These are phyloP conservation scores for Acipenser transmontanus DNA, from an alignment of 2,797 vertebrate genomes.

Conservation along the genomic window DNA sequence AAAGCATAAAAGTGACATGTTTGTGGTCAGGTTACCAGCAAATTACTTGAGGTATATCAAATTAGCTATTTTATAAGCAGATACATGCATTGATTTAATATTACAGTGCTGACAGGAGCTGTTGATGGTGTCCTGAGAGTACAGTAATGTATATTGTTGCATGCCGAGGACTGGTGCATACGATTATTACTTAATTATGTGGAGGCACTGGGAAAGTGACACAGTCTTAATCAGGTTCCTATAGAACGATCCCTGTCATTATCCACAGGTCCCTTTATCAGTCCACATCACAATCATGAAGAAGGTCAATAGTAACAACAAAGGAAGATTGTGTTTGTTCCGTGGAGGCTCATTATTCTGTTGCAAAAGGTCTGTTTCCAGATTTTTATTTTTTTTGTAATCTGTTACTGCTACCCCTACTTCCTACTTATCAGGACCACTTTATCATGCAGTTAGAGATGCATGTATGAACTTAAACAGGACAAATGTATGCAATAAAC, in stretches of 20 bases:
- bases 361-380: too few relatives aligned
- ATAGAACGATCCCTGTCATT: conserved; percentile 75
- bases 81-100: too few relatives aligned
- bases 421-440: too few relatives aligned
- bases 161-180: background rate
- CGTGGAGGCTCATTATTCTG: conserved; percentile 62
- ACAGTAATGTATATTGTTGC: background rate
- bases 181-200: conserved; percentile 5
- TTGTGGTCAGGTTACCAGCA: too few relatives aligned
- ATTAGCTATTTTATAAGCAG: too few relatives aligned
- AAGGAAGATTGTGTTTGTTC: conserved; percentile 50
- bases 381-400: too few relatives aligned
- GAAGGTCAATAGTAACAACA: conserved; percentile 68
- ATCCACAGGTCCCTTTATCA: conserved; percentile 65
- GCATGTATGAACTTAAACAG: too few relatives aligned
- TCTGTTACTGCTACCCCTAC: too few relatives aligned
- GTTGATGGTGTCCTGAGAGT: conserved; percentile 9
- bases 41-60: too few relatives aligned
- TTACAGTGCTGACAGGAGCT: conserved; percentile 2
- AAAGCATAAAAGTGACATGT: too few relatives aligned
- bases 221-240: conserved; percentile 49
- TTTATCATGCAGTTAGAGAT: too few relatives aligned
- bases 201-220: background rate
- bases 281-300: conserved; percentile 58
- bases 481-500: too few relatives aligned